These are phyloP conservation scores for Napeogenes sylphis DNA, from an alignment of 2,888 invertebrate genomes.

Conservation along the genomic window DNA sequence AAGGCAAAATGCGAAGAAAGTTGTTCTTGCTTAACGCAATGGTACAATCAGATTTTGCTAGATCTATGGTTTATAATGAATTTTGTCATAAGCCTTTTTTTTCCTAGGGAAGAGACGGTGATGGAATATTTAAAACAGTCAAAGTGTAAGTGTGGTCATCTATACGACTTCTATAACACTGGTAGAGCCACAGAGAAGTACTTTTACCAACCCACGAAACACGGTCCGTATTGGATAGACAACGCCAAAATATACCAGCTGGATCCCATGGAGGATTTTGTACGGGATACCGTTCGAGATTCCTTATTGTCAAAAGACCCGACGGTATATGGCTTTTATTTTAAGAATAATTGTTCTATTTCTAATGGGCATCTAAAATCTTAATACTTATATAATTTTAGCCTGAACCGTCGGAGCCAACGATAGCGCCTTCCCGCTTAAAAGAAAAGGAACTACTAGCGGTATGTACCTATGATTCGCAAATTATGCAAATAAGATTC, in stretches of 20 bases:
- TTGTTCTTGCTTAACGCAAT: constrained; percentile 57
- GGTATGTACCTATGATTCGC: constrained; percentile 35
- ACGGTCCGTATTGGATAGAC: constrained; percentile 52
- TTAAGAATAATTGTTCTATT: constrained; percentile 1
- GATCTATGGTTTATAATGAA: no score
- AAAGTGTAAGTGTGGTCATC: constrained; percentile 62
- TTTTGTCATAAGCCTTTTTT: background rate
- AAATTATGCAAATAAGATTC: background rate
- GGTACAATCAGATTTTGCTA: constrained; percentile 39
- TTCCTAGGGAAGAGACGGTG: constrained; percentile 47
- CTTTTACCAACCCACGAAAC: constrained; percentile 52
- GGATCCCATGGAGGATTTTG: constrained; percentile 61
- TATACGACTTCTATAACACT: constrained; percentile 53
- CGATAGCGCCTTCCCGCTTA: constrained; percentile 49
- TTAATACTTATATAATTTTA: constrained; percentile 34
- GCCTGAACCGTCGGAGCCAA: constrained; percentile 46
- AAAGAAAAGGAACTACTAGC: constrained; percentile 53
- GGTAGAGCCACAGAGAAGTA: constrained; percentile 51
- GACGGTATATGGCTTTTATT: constrained; percentile 39
- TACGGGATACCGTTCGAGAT: constrained; percentile 50
- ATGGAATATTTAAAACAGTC: constrained; percentile 51
- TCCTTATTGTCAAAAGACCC: constrained; percentile 49
- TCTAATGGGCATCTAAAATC: background rate
- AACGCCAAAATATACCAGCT: constrained; percentile 59
- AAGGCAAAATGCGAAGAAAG: constrained; percentile 44